Percentiles rank a stretch among this genome's conserved stretches.
Evolutionary conservation across 2,888 invertebrate genomes (phyloP).

Genomic region (Ptilodon capucinus): DNA sequence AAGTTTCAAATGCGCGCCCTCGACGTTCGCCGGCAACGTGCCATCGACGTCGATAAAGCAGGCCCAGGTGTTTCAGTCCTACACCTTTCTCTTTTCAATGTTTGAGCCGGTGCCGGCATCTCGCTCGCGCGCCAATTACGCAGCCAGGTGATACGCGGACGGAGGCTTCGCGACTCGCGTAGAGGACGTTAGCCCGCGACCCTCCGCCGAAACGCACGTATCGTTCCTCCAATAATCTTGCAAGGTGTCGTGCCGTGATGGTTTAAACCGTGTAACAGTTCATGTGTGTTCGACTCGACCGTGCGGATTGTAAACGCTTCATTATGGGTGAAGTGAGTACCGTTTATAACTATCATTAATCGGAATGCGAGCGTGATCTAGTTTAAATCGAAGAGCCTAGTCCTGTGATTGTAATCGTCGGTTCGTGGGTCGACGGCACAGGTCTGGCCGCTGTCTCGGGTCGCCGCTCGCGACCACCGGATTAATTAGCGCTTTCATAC

Average conservation of each 20-base stretch:
- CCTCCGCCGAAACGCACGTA: slow-evolving; percentile 56
- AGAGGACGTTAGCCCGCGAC: slow-evolving; percentile 73
- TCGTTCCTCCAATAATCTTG: slow-evolving; percentile 37
- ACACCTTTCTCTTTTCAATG: slow-evolving; percentile 61
- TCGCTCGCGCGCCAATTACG: slow-evolving; percentile 62
- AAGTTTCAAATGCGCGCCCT: slow-evolving; percentile 56
- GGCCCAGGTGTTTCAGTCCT: slow-evolving; percentile 61
- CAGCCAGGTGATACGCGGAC: slow-evolving; percentile 54
- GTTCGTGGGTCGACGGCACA: slow-evolving; percentile 73
- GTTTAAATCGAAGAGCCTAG: slow-evolving; percentile 50
- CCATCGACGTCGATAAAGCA: slow-evolving; percentile 47
- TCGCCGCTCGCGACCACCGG: slow-evolving; percentile 33
- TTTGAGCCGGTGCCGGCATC: slow-evolving; percentile 50
- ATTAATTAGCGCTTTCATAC: slow-evolving; percentile 55
- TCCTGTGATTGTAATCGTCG: slow-evolving; percentile 58
- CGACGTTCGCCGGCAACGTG: slow-evolving; percentile 8
- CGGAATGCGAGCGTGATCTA: slow-evolving; percentile 62
- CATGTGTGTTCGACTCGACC: slow-evolving; percentile 40
- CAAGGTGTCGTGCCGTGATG: slow-evolving; percentile 68
- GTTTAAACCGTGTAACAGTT: slow-evolving; percentile 64
- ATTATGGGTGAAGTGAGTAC: slow-evolving; percentile 78
- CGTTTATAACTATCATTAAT: slow-evolving; percentile 27
- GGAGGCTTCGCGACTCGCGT: slow-evolving; percentile 35
- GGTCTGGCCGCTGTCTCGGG: slow-evolving; percentile 10
- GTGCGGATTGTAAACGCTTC: slow-evolving; percentile 42